Evolutionary conservation across 2,888 invertebrate genomes (phyloP), one percentile per base, ranked within the genome.

Genomic region (Mesorhabditis belari): DNA sequence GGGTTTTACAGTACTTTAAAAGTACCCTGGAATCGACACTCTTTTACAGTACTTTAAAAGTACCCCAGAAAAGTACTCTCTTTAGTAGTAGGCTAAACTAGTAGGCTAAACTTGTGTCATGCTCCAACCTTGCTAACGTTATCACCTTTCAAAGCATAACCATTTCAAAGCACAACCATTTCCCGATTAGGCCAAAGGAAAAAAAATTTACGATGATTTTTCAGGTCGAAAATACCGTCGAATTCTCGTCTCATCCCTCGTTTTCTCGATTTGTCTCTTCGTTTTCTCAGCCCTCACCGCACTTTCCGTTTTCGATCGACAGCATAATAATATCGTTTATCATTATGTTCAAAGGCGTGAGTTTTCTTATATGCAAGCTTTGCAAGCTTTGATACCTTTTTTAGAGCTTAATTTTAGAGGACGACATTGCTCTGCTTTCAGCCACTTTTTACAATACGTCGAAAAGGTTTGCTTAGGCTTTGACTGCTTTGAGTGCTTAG

Each of bases 271-370:
- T 57, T 4, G 49, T 25, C 23, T 57, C 35, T 54, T 58, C 49
- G 12, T 61, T 23, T 29, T 57, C 9, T 44, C 54, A 26, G 19
- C 57, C 3, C 19, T 61, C 6, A 55, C 35, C 54, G 70, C 67
- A 19, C 25, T 70, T 4, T 65, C 66, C 55, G 61, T 70, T 49
- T 70, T 70, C 60, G 68, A 70, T 51, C 62, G 61, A 23, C 70
- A 70, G 58, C 70, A 70, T 51, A 70, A 70, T 26, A 58, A 70
- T 56, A 70, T 70, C 23, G 29, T 70, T 19, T 64, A 64, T 27
- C 68, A 70, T 23, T 70, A 70, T 44, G 65, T 70, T 19, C 60
- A 66, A 12, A 23, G 61, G 19, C 61, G 61, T 60, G 66, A 19
- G 65, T 65, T 70, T 55, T 53, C 69, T 58, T 35, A 25, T 23